Evolutionary conservation across 2,797 vertebrate genomes (phyloP).

Genomic region (Tenualosa thibaudeaui): DNA sequence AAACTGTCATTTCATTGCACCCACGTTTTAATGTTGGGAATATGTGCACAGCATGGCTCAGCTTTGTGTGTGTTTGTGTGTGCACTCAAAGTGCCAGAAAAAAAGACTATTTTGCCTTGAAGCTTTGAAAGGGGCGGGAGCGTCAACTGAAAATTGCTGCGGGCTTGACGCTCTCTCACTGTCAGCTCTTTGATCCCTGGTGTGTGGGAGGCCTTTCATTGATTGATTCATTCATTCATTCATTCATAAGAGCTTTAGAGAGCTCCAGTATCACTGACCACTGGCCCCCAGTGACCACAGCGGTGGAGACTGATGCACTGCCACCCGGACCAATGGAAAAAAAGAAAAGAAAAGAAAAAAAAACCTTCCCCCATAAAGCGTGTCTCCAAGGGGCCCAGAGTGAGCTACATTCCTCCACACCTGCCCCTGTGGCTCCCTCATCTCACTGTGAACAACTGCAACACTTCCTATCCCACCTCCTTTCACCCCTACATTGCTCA

Average conservation of each 20-base stretch:
- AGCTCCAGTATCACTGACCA: constrained; percentile 5
- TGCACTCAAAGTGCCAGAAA: neutral
- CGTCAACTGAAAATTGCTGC: constrained; percentile 6
- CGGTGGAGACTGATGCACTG: neutral
- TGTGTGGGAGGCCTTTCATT: neutral
- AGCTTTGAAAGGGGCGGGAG: neutral
- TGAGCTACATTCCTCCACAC: constrained; percentile 33
- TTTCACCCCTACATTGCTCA: neutral
- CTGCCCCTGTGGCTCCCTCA: constrained; percentile 49
- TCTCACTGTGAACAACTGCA: neutral
- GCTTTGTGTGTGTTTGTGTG: neutral
- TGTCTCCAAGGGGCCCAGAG: constrained; percentile 24
- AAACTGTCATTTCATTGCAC: neutral
- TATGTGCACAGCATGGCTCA: neutral
- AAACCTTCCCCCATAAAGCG: no score
- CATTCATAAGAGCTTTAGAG: neutral
- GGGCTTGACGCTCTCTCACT: neutral
- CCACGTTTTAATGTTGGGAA: constrained; percentile 7
- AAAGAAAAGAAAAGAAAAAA: no score
- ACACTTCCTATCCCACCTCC: neutral
- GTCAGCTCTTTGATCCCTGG: neutral
- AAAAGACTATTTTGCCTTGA: neutral
- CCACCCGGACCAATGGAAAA: neutral
- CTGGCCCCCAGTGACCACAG: neutral
- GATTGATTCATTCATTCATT: neutral